Evolutionary conservation across 2,797 vertebrate genomes (phyloP).

Genomic region (Knipowitschia caucasica): DNA sequence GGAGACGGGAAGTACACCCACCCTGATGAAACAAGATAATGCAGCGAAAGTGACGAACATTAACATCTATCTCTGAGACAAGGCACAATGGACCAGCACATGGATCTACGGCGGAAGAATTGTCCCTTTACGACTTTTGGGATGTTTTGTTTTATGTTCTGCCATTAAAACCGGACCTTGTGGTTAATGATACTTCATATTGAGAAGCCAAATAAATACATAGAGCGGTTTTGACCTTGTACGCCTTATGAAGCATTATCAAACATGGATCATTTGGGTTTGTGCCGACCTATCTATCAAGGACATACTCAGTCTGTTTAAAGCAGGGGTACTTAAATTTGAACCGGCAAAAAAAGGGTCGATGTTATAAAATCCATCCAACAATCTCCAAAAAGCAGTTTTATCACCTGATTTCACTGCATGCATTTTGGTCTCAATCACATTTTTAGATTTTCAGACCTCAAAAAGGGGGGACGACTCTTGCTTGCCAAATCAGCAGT

Average conservation of each 20-base stretch:
- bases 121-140: slow-evolving; percentile 8
- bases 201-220: not conserved
- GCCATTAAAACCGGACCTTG: slow-evolving; percentile 21
- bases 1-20: slow-evolving; percentile 2
- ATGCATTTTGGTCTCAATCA: no score
- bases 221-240: slow-evolving; percentile 8
- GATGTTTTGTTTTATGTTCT: slow-evolving; percentile 21
- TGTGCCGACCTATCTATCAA: slow-evolving; percentile 3
- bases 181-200: not conserved
- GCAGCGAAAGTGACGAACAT: not conserved
- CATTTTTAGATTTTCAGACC: no score
- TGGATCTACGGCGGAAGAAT: not conserved
- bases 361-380: no score
- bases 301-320: not conserved
- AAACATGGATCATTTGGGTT: slow-evolving; percentile 7
- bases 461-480: no score
- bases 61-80: not conserved
- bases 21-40: slow-evolving; percentile 4
- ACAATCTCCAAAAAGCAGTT: no score
- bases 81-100: slow-evolving; percentile 1
- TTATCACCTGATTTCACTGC: no score
- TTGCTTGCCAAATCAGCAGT: no score
- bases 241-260: slow-evolving; percentile 37
- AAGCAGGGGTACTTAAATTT: no score
- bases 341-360: no score